A percentile compares a stretch with the other conserved stretches of the same genome.
Conservation (phyloP, 1,140 invertebrate species). For the Atta colombica region DNA sequence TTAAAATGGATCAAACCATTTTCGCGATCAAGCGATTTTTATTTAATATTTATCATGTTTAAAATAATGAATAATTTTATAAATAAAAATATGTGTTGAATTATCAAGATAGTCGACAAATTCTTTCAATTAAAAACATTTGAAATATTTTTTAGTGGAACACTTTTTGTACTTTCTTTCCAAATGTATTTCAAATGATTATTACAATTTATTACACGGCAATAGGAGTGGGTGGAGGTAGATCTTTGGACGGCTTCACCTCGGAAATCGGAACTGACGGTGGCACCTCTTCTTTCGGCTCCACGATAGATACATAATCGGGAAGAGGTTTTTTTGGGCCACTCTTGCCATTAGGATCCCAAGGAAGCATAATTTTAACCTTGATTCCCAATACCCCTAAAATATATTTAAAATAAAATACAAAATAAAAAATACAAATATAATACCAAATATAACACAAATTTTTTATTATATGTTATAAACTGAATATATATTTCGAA, state of each 20-base stretch:
- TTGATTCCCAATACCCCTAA: constrained; percentile 93
- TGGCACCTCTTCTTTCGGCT: constrained; percentile 95
- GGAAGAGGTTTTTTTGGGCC: constrained; percentile 99
- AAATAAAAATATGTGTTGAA: not conserved
- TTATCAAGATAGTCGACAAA: not conserved
- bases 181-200: constrained; percentile 36
- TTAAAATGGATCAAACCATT: not conserved
- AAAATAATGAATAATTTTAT: too few species aligned
- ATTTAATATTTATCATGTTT: not conserved
- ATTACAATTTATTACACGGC: constrained; percentile 74
- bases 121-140: constrained; percentile 46
- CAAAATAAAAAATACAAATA: not conserved
- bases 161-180: constrained; percentile 54
- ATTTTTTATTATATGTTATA: not conserved
- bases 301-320: constrained; percentile 97
- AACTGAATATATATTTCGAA: not conserved
- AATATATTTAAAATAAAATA: constrained; percentile 62
- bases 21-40: not conserved
- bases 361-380: constrained; percentile 99
- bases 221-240: constrained; percentile 75
- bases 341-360: constrained; percentile 98
- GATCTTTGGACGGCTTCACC: constrained; percentile 87
- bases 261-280: constrained; percentile 89
- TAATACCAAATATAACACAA: not conserved
- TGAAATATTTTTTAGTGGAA: constrained; percentile 24